These are phyloP conservation scores for Drosophila lowei DNA, from an alignment of 1,140 invertebrate genomes.

Conservation along the genomic window DNA sequence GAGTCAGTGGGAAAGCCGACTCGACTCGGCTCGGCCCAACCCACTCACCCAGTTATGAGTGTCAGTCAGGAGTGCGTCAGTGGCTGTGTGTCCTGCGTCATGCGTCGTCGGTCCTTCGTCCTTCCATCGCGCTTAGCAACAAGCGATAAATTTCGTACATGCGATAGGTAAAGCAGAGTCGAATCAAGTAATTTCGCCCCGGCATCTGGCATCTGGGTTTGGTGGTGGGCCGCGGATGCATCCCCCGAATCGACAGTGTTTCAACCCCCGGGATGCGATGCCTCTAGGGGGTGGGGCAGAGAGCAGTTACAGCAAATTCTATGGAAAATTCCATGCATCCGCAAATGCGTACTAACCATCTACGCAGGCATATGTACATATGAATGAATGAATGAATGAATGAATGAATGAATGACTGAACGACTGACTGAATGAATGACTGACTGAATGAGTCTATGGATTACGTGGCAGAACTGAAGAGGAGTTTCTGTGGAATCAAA, in stretches of 20 bases:
- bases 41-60: conserved; percentile 78
- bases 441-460: not conserved
- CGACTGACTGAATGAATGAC: not conserved
- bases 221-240: conserved; percentile 54
- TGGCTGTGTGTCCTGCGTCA: conserved; percentile 32
- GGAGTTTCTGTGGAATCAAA: too few species aligned
- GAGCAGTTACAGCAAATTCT: conserved; percentile 38
- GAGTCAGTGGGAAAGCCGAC: conserved; percentile 70
- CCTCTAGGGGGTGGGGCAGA: not conserved
- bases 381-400: conserved; percentile 15
- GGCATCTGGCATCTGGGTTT: conserved; percentile 53
- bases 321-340: conserved; percentile 70
- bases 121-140: conserved; percentile 56
- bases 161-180: conserved; percentile 55
- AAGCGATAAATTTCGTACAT: conserved; percentile 63
- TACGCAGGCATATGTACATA: conserved; percentile 5
- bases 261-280: conserved; percentile 36
- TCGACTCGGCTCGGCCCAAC: conserved; percentile 32
- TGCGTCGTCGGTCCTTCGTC: conserved; percentile 22
- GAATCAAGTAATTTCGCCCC: conserved; percentile 49
- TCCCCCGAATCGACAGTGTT: conserved; percentile 58
- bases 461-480: too few species aligned
- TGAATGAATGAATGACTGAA: conserved; percentile 1
- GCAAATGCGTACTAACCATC: not conserved
- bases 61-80: conserved; percentile 20